phyloP scores from a whole-genome alignment of 2,113 vertebrate genomes.

The Lagopus leucura region DNA sequence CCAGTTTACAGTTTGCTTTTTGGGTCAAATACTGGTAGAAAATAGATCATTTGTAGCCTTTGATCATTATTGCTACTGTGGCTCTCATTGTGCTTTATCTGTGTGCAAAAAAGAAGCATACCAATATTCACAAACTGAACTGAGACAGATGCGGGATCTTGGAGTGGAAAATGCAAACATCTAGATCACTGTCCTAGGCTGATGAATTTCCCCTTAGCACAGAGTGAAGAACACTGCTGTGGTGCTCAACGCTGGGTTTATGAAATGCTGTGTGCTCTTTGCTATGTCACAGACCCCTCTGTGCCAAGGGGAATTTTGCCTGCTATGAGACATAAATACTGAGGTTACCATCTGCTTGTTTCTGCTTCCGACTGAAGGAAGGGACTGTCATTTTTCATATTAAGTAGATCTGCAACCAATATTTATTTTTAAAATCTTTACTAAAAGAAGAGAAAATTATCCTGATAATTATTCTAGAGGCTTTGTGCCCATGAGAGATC shows the following conservation, averaged over 20 bases:
- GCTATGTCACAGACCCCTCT: not conserved
- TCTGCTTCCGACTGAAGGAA: slow-evolving; percentile 13
- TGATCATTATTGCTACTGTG: not conserved
- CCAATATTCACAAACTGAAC: not conserved
- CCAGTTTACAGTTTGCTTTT: not conserved
- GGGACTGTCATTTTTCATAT: not conserved
- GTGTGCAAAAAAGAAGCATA: not conserved
- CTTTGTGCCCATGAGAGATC: not conserved
- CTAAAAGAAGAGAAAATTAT: not conserved
- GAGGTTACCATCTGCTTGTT: slow-evolving; percentile 44
- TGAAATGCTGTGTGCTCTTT: not conserved
- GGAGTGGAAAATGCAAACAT: not conserved
- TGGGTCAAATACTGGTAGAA: not conserved
- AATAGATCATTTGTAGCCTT: not conserved
- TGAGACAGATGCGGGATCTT: not conserved
- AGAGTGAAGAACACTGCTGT: not conserved
- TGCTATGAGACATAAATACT: slow-evolving; percentile 40
- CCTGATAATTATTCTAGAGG: not conserved
- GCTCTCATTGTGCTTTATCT: not conserved
- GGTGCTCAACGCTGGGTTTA: not conserved
- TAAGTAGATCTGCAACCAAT: not conserved
- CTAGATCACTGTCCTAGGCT: not conserved
- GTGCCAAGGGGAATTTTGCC: not conserved
- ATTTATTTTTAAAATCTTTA: not conserved
- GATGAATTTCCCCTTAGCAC: not conserved